These are phyloP conservation scores for Galeruca laticollis DNA, from an alignment of 2,888 invertebrate genomes.

Conservation along the genomic window DNA sequence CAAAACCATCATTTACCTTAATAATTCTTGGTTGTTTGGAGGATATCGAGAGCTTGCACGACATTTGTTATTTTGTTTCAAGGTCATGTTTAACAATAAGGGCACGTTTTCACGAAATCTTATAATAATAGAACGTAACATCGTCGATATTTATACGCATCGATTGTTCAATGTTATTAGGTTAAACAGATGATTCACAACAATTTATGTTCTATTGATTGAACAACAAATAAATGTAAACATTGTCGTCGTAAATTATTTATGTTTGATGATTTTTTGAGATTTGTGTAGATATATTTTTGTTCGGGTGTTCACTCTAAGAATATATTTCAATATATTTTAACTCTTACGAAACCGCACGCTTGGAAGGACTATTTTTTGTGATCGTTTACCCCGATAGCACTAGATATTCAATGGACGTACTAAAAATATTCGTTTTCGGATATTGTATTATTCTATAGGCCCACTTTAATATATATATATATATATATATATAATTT, in stretches of 20 bases:
- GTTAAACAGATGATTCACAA: constrained; percentile 3
- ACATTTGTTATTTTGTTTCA: constrained; percentile 15
- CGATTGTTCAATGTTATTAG: constrained; percentile 8
- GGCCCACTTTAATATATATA: no score
- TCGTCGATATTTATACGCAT: constrained; percentile 8
- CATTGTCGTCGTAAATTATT: neutral
- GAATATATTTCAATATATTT: no score
- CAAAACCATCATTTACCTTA: constrained; percentile 15
- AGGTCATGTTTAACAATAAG: constrained; percentile 14
- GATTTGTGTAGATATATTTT: no score
- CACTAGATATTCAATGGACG: no score
- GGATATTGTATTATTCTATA: no score
- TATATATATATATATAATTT: no score
- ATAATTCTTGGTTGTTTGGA: constrained; percentile 7
- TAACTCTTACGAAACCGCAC: no score
- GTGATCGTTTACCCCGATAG: no score
- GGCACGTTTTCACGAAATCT: constrained; percentile 19
- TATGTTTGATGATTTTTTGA: no score
- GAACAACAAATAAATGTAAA: neutral
- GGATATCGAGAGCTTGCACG: constrained; percentile 17
- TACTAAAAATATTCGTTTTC: no score
- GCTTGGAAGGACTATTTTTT: no score
- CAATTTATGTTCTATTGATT: neutral
- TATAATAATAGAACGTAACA: constrained; percentile 8
- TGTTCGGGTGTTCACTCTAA: no score